Percentiles rank a stretch among this genome's conserved stretches.
These are phyloP conservation scores for Cinara cedri DNA, from an alignment of 2,888 invertebrate species.

Conservation along the genomic window DNA sequence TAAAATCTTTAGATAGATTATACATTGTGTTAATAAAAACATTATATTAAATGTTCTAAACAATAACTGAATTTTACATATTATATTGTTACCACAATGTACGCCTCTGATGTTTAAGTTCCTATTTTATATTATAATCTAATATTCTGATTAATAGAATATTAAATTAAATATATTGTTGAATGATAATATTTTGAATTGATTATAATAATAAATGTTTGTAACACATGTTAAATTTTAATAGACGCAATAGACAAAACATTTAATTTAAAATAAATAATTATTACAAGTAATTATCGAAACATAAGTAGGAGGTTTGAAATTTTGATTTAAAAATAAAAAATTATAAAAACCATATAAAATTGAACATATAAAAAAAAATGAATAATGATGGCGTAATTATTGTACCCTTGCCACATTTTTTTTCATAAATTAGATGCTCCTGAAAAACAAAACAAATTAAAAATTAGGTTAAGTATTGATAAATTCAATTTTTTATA, in stretches of 20 bases:
- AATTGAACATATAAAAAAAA: constrained; percentile 46
- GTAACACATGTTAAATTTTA: constrained; percentile 28
- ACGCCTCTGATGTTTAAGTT: too few relatives aligned
- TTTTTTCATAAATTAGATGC: constrained; percentile 54
- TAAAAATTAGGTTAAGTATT: background rate
- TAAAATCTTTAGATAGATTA: too few relatives aligned
- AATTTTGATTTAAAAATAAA: constrained; percentile 19
- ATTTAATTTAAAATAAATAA: background rate
- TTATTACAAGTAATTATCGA: constrained; percentile 10
- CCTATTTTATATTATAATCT: too few relatives aligned
- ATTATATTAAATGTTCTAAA: too few relatives aligned
- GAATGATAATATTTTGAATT: background rate
- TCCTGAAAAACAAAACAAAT: constrained; percentile 35
- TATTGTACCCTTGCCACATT: constrained; percentile 48
- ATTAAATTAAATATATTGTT: too few relatives aligned
- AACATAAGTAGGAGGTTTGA: constrained; percentile 10
- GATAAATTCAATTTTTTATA: background rate
- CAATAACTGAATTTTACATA: too few relatives aligned
- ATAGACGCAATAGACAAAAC: constrained; percentile 31
- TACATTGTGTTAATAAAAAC: too few relatives aligned
- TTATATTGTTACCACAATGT: too few relatives aligned
- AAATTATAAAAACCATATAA: constrained; percentile 58
- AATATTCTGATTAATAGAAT: too few relatives aligned
- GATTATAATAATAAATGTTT: constrained; percentile 4
- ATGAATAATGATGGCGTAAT: constrained; percentile 23